Percentiles rank a stretch among this genome's conserved stretches.
These are phyloP conservation scores for Yponomeuta sedellus DNA, from an alignment of 2,888 invertebrate genomes.

Conservation along the genomic window DNA sequence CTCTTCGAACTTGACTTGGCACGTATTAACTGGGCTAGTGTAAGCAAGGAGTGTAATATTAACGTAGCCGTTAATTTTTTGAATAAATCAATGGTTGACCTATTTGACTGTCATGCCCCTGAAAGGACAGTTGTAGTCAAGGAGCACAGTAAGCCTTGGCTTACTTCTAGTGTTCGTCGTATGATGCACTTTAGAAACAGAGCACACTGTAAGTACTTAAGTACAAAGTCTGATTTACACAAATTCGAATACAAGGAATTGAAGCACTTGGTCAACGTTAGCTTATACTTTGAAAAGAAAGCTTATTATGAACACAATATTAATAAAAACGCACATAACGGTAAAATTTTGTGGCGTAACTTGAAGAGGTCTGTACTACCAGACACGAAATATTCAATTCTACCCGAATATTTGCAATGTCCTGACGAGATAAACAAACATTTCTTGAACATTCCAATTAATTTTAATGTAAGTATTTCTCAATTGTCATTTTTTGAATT, in stretches of 20 bases:
- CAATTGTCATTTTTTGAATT: not conserved
- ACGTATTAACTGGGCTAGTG: too few relatives aligned
- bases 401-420: not conserved
- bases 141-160: not conserved
- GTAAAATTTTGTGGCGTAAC: constrained; percentile 1
- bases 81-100: not conserved
- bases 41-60: not conserved
- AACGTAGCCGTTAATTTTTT: not conserved
- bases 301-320: constrained; percentile 7
- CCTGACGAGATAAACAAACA: not conserved
- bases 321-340: constrained; percentile 8
- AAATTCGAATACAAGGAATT: not conserved
- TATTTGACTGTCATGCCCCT: constrained; percentile 13
- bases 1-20: too few relatives aligned
- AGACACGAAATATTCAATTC: too few relatives aligned
- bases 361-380: not conserved
- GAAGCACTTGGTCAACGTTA: constrained; percentile 3
- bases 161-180: not conserved
- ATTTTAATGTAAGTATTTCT: not conserved
- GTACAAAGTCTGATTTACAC: not conserved
- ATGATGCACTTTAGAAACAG: constrained; percentile 10
- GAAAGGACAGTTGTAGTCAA: not conserved
- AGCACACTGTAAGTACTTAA: not conserved
- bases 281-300: constrained; percentile 10
- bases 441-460: not conserved